Evolutionary conservation across 2,113 vertebrate species (phyloP), one percentile per base, ranked within the genome.

Genomic region (Uropsilus gracilis): DNA sequence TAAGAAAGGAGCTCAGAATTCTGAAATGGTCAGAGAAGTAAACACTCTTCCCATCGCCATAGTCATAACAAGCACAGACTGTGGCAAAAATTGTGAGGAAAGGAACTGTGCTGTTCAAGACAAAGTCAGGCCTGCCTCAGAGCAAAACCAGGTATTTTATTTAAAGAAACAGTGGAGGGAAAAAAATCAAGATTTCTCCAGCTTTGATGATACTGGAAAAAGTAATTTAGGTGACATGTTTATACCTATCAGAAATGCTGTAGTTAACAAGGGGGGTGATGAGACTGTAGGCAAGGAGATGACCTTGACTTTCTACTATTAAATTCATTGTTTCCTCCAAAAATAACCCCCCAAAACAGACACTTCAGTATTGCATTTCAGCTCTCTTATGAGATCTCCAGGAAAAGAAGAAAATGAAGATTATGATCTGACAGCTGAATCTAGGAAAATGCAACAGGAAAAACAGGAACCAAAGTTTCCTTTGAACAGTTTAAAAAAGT

Each of bases 321-420:
- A 0, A 97, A 98, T 39, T 94, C 97, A 42, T 39, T 96, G 12
- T 97, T 98, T 90, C 97, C 98, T 16, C 97, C 98, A 81, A 99
- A 99, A 94, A 99, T 98, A 98, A 98, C 94, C 32, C 97, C 98
- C 22, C 14, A 63, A 1, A 96, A 98, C 96, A 66, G 84, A 68
- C 13, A 96, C 97, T 30, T 97, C 98, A 1, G 97, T 93, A 0
- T 71, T 98, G 1, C 98, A 97, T 92, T 99, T 98, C 78, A 99
- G 98, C 91, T 98, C 99, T 1, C 97, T 99, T 93, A 83, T 98
- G 95, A 95, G 97, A 96, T 94, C 99, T 97, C 63, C 99, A 48
- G 96, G 99, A 97, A 99, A 98, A 97, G 99, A 99, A 75, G 99
- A 99, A 89, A 98, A 98, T 96, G 96, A 98, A 81, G 95, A 94